phyloP scores from a whole-genome alignment of 1,140 invertebrate species.

The Drosophila athabasca region DNA sequence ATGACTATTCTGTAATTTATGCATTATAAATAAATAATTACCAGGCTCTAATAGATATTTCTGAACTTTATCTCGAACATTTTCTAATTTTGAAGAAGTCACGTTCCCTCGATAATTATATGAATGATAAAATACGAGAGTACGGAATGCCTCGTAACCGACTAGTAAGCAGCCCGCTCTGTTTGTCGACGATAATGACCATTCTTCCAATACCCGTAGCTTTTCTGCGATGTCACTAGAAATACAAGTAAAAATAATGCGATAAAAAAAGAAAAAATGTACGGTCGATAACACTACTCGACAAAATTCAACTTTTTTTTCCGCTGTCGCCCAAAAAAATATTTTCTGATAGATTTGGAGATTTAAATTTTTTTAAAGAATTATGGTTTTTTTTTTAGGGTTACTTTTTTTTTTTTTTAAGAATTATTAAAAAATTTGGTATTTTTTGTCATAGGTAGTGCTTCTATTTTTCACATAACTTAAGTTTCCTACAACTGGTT shows the following conservation, averaged over 20 bases:
- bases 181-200: slow-evolving; percentile 85
- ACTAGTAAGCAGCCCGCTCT: slow-evolving; percentile 92
- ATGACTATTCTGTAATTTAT: neutral
- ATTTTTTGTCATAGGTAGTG: no score
- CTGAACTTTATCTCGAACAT: slow-evolving; percentile 83
- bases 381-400: no score
- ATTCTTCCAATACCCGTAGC: slow-evolving; percentile 86
- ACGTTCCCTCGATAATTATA: slow-evolving; percentile 83
- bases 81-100: slow-evolving; percentile 60
- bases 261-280: neutral
- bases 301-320: no score
- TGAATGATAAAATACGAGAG: slow-evolving; percentile 85
- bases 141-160: slow-evolving; percentile 93
- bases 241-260: neutral
- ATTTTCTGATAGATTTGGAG: no score
- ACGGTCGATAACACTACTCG: no score
- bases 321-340: no score
- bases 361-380: no score
- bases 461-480: no score
- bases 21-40: slow-evolving; percentile 30
- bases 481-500: no score
- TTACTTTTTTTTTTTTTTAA: no score
- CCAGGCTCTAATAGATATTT: slow-evolving; percentile 86
- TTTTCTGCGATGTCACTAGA: slow-evolving; percentile 75
- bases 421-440: no score